Percentiles rank a stretch among this genome's conserved stretches.
Evolutionary conservation across 1,140 invertebrate species (phyloP).

Genomic region (Polypedilum pembai): DNA sequence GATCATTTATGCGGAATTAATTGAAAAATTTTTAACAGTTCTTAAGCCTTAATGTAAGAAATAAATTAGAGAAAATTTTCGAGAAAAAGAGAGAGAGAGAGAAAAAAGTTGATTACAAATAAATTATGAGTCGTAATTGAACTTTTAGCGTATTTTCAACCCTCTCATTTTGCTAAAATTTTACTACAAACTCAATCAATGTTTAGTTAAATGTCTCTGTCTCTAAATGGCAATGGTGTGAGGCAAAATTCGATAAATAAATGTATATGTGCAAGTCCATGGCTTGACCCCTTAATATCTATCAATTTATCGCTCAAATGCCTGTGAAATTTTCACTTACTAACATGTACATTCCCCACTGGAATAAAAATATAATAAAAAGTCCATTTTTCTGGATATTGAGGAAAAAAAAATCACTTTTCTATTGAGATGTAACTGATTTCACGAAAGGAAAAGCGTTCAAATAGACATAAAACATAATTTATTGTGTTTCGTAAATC

Average conservation of each 20-base stretch:
- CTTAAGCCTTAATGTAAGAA: slow-evolving; percentile 1
- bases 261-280: background rate
- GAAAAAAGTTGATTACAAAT: slow-evolving; percentile 8
- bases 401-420: slow-evolving; percentile 9
- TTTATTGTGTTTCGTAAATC: slow-evolving; percentile 28
- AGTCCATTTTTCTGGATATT: background rate
- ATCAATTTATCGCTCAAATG: slow-evolving; percentile 28
- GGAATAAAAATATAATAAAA: background rate
- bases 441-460: background rate
- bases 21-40: slow-evolving; percentile 26
- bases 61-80: background rate
- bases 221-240: too few relatives aligned
- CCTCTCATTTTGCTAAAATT: background rate
- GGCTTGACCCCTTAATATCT: slow-evolving; percentile 25
- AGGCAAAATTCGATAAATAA: background rate
- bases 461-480: background rate
- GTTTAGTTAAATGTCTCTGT: too few relatives aligned
- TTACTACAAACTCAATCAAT: background rate
- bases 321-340: slow-evolving; percentile 20
- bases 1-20: slow-evolving; percentile 26
- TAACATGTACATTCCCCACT: background rate
- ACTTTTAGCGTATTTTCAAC: background rate
- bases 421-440: slow-evolving; percentile 27
- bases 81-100: background rate
- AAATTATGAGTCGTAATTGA: slow-evolving; percentile 18